Conservation (phyloP, 2,888 invertebrate genomes). For the Nipponacmea schrenckii region DNA sequence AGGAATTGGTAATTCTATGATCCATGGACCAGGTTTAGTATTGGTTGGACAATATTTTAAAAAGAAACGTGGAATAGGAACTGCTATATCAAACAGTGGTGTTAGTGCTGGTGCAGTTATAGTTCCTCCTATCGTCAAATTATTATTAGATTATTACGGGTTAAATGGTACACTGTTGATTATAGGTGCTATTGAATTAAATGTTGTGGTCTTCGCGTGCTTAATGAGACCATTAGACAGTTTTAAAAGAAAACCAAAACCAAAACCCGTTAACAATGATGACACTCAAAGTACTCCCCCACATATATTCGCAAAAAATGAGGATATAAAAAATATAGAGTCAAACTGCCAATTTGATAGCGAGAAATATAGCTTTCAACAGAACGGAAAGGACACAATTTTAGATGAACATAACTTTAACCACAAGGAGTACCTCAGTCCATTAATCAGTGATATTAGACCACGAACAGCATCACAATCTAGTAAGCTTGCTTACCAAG, state of each 20-base stretch:
- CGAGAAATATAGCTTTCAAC: neutral
- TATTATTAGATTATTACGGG: neutral
- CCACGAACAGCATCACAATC: too few relatives aligned
- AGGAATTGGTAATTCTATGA: neutral
- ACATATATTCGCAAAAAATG: neutral
- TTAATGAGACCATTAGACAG: neutral
- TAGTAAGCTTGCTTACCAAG: too few relatives aligned
- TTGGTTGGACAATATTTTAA: neutral
- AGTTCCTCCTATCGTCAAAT: neutral
- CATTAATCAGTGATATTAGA: too few relatives aligned
- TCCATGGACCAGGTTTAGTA: neutral
- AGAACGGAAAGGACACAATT: too few relatives aligned
- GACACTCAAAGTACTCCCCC: neutral
- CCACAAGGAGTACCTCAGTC: too few relatives aligned
- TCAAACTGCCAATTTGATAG: neutral
- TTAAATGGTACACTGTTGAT: neutral
- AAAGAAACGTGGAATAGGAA: neutral
- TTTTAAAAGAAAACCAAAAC: neutral
- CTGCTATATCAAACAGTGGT: neutral
- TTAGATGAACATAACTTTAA: too few relatives aligned
- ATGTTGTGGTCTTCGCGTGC: neutral
- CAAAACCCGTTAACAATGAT: neutral
- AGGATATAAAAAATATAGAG: neutral
- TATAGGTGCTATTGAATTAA: neutral
- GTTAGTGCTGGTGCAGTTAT: neutral